Evolutionary conservation across 2,113 vertebrate species (phyloP), one percentile per base, ranked within the genome.

Genomic region (Campylorhamphus procurvoides): DNA sequence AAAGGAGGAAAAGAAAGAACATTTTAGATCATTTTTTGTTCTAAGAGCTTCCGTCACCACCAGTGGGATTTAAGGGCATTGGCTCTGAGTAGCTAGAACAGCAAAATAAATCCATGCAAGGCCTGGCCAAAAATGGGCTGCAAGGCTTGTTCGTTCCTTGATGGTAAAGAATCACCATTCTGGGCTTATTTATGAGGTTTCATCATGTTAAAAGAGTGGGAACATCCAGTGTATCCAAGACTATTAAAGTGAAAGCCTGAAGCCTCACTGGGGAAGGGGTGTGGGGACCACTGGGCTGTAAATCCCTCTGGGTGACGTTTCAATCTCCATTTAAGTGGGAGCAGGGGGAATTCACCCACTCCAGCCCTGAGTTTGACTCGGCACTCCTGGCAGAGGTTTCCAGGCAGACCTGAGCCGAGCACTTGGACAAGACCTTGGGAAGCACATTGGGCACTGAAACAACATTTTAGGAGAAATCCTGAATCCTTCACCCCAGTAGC

Each of bases 301-400:
- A 16, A 84, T 13, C 35, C 7, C 9, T 0, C 0, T 3, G 8
- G 44, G 68, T 49, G 6, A 29, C 27, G 28, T 29, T 18, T 27
- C 37, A 29, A 10, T 14, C 27, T 29, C 60, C 12, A 10, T 40
- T 40, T 29, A 7, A 18, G 1, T n/a, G 37, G 64, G 19, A 19
- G 46, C 15, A 12, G 19, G 18, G 12, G 39, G 12, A 37, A 6
- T 37, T 47, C 17, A 8, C 6, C 23, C 73, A 20, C 5, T 39
- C 81, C 76, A 74, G 56, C 35, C 44, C 76, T 16, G 2, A 0
- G 0, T 18, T 1, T 8, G 49, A 47, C 59, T 64, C 84, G 52
- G 37, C 53, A 27, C 29, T 37, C 58, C 4, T 1, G 0, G 56
- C 72, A 55, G 59, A 0, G 10, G 31, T 60, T 19, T 5, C 33